These are phyloP conservation scores for Pandion haliaetus DNA, from an alignment of 2,113 vertebrate species.

Conservation along the genomic window DNA sequence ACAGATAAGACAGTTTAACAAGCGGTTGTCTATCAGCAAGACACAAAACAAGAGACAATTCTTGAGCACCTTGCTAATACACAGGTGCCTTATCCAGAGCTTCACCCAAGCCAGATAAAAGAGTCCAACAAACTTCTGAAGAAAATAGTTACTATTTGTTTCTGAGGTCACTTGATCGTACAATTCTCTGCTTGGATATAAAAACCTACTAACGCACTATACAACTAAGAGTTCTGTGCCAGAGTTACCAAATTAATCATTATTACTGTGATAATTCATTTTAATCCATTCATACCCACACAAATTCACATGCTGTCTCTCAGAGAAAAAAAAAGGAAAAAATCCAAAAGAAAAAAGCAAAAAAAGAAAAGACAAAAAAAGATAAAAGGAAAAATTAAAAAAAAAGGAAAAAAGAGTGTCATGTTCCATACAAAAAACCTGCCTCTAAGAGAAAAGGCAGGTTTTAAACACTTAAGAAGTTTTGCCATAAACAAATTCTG, in stretches of 20 bases:
- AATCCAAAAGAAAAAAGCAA: background rate
- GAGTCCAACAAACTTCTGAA: background rate
- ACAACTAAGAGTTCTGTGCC: background rate
- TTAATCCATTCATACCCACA: background rate
- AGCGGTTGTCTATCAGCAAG: background rate
- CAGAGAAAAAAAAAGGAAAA: background rate
- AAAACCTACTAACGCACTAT: background rate
- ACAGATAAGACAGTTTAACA: background rate
- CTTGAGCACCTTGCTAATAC: background rate
- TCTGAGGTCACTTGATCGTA: background rate
- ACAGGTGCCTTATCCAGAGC: background rate
- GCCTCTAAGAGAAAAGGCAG: background rate
- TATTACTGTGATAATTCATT: background rate
- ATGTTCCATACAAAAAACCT: background rate
- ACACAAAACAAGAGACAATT: background rate
- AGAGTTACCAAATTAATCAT: background rate
- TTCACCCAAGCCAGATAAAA: background rate
- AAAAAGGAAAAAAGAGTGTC: background rate
- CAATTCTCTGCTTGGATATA: background rate
- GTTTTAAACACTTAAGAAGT: background rate
- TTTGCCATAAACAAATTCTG: background rate
- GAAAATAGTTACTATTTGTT: background rate
- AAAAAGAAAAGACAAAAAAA: no score
- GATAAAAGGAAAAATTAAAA: rapidly evolving
- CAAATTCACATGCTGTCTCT: background rate